Evolutionary conservation across 2,797 vertebrate genomes (phyloP).

Genomic region (Hafferia zeledoni): DNA sequence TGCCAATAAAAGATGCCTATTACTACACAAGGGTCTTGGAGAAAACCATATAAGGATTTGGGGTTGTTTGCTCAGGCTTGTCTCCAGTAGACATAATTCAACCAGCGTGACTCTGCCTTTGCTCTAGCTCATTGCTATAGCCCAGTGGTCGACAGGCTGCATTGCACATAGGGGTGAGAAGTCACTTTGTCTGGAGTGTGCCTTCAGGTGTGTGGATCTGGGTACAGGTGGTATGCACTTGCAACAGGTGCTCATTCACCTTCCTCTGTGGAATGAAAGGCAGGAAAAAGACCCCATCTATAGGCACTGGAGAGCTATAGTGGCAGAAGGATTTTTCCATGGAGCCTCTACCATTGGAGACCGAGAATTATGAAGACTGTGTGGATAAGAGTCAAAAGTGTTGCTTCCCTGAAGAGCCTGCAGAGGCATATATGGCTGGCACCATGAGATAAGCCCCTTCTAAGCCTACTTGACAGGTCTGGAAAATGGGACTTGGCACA

Average conservation of each 20-base stretch:
- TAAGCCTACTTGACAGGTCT: not conserved
- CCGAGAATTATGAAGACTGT: rapidly evolving
- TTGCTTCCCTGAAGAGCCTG: not conserved
- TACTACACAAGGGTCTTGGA: not conserved
- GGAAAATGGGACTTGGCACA: not conserved
- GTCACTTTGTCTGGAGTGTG: not conserved
- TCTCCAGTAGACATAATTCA: not conserved
- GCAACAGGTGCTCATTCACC: not conserved
- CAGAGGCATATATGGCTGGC: not conserved
- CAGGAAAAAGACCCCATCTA: not conserved
- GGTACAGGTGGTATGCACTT: not conserved
- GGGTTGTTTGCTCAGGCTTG: not conserved
- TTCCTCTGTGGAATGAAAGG: not conserved
- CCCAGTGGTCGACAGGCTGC: not conserved
- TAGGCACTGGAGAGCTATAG: rapidly evolving
- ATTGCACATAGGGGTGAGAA: not conserved
- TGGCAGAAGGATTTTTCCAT: not conserved
- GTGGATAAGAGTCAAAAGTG: not conserved
- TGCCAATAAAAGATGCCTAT: not conserved
- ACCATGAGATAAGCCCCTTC: not conserved
- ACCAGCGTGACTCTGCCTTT: not conserved
- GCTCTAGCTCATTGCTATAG: not conserved
- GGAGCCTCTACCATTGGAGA: not conserved
- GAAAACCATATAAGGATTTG: not conserved
- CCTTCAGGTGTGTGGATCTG: not conserved